Conservation (phyloP, 1,140 invertebrate species). For the Olivierus martensii region DNA sequence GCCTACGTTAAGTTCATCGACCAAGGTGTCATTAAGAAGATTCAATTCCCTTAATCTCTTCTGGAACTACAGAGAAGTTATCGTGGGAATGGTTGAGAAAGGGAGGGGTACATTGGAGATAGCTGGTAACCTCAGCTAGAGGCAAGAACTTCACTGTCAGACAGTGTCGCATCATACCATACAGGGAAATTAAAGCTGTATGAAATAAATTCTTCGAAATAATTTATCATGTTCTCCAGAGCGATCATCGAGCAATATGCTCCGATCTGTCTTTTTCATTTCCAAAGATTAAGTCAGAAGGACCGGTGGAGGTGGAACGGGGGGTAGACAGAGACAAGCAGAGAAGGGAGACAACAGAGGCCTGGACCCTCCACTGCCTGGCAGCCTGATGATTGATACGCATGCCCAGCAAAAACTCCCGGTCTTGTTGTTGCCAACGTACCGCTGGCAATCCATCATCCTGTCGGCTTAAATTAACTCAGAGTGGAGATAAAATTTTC, state of each 20-base stretch:
- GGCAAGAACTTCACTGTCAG: neutral
- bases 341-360: neutral
- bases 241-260: constrained; percentile 16
- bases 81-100: too few species aligned
- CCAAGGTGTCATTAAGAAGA: too few species aligned
- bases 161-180: too few species aligned
- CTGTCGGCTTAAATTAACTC: constrained; percentile 18
- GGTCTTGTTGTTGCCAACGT: constrained; percentile 2
- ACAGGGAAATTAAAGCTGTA: constrained; percentile 16
- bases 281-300: constrained; percentile 15
- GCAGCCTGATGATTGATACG: constrained; percentile 16
- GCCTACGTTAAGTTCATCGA: too few species aligned
- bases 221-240: constrained; percentile 17
- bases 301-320: neutral
- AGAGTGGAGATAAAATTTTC: constrained; percentile 15
- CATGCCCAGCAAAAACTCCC: constrained; percentile 8
- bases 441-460: constrained; percentile 14
- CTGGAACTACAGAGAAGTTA: too few species aligned
- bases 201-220: constrained; percentile 18
- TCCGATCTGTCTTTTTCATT: constrained; percentile 15
- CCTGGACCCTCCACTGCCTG: constrained; percentile 6
- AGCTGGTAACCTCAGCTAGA: neutral
- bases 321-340: neutral
- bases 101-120: too few species aligned
- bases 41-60: too few species aligned